Base-by-base conservation (phyloP, 2,113 vertebrate species). In the Nycticebus coucang region DNA sequence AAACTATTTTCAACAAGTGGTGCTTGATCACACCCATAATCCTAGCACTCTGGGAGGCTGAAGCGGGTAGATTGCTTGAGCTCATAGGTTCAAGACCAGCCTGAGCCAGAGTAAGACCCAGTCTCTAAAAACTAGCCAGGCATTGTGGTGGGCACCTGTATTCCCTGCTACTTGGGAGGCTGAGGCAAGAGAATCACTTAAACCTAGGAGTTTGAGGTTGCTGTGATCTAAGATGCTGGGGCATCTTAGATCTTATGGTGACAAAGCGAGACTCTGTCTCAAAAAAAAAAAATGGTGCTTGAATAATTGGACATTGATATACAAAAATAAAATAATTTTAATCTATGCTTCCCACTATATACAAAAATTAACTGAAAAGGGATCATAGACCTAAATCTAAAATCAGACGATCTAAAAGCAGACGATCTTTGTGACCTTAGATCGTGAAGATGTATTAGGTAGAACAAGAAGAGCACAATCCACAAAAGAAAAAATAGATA, bases 371-470 rank as follows among this genome's bases (percentile, higher is more conserved):
- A 79, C 24, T 72, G 21, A 72, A 92, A 74, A 4, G 78, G 33
- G 26, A 59, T 75, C 33, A 86, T 41, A 79, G 41, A 77, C 4
- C 60, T 66, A 87, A 88, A 59, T 91, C 4, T 75, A 91, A 93
- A 95, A 80, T 33, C 71, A 77, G 75, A 80, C 87, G 45, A 4
- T 90, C 15, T 72, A 93, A 86, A 50, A 50, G 45, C 45, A 68
- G 18, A 53, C 37, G 87, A 68, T 41, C 17, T 85, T 85, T 77
- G 21, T 72, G 21, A 74, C 2, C 1, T 60, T 85, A 41, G 33
- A 50, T n/a, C 91, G 41, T 59, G 88, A 85, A 94, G 13, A 64
- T 84, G 80, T 83, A 53, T 90, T 69, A 90, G 24, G 5, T 75
- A 85, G 6, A 89, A 93, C 22, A 82, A 79, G 10, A 87, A 41